phyloP scores from a whole-genome alignment of 2,888 invertebrate genomes.

The Erynnis tages region DNA sequence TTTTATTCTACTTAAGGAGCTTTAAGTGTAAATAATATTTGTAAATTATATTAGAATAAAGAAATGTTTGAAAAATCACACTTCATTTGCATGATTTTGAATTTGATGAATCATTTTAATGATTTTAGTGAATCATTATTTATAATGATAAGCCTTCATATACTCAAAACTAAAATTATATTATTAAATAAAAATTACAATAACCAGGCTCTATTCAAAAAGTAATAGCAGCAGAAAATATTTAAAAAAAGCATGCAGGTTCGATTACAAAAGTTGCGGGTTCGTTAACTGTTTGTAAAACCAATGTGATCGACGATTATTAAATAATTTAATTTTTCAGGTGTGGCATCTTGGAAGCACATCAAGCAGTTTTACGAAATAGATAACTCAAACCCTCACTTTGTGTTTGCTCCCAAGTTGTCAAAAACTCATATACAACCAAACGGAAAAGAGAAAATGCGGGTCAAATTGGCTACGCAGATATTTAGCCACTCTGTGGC shows the following conservation, averaged over 20 bases:
- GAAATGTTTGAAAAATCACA: no score
- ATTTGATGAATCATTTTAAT: no score
- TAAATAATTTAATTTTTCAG: constrained; percentile 11
- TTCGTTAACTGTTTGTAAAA: background rate
- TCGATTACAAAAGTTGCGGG: background rate
- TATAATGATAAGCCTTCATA: no score
- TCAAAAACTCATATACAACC: constrained; percentile 34
- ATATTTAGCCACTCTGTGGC: constrained; percentile 33
- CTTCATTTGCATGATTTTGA: no score
- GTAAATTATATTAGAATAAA: no score
- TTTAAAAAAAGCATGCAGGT: background rate
- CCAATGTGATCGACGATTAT: background rate
- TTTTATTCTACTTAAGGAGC: no score
- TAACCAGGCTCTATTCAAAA: no score
- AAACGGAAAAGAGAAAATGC: constrained; percentile 33
- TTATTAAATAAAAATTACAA: no score
- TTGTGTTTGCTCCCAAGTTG: constrained; percentile 36
- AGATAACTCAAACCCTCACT: constrained; percentile 33
- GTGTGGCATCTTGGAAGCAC: constrained; percentile 24
- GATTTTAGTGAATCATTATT: no score
- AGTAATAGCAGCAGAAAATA: no score
- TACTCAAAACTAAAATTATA: no score
- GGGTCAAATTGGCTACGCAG: constrained; percentile 31
- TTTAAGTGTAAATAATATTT: no score
- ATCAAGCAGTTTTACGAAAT: constrained; percentile 22